Percentiles rank a stretch among this genome's conserved stretches.
phyloP scores from a whole-genome alignment of 1,140 invertebrate species.

The Medauroidea extradentata region DNA sequence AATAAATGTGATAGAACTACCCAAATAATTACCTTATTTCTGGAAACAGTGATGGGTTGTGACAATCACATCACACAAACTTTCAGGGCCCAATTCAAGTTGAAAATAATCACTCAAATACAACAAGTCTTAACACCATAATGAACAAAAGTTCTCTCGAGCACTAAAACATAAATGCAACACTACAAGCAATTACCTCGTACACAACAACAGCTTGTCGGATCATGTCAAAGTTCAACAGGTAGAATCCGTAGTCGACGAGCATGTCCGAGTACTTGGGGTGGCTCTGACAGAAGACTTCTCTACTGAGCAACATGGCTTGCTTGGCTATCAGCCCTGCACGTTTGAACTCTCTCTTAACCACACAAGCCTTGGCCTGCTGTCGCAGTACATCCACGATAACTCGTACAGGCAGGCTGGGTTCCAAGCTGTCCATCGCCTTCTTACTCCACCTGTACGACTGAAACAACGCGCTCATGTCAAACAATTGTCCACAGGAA shows the following conservation, averaged over 20 bases:
- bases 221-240: constrained; percentile 84
- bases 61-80: too few relatives aligned
- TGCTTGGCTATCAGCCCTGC: constrained; percentile 77
- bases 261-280: constrained; percentile 78
- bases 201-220: constrained; percentile 77
- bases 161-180: too few relatives aligned
- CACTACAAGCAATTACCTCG: constrained; percentile 52
- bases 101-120: too few relatives aligned
- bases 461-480: constrained; percentile 38
- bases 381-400: constrained; percentile 76
- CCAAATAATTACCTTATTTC: too few relatives aligned
- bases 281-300: constrained; percentile 64
- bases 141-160: too few relatives aligned
- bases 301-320: constrained; percentile 68
- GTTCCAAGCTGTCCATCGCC: constrained; percentile 61
- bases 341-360: constrained; percentile 75
- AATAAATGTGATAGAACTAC: too few relatives aligned
- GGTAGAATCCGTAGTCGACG: constrained; percentile 84
- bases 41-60: too few relatives aligned
- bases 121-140: too few relatives aligned
- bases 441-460: constrained; percentile 61
- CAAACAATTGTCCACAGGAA: not conserved
- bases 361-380: constrained; percentile 79
- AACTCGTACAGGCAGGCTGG: constrained; percentile 53
- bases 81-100: too few relatives aligned